phyloP scores from a whole-genome alignment of 35 echinoderm and acorn worm genomes.

The Heliocidaris erythrogramma region DNA sequence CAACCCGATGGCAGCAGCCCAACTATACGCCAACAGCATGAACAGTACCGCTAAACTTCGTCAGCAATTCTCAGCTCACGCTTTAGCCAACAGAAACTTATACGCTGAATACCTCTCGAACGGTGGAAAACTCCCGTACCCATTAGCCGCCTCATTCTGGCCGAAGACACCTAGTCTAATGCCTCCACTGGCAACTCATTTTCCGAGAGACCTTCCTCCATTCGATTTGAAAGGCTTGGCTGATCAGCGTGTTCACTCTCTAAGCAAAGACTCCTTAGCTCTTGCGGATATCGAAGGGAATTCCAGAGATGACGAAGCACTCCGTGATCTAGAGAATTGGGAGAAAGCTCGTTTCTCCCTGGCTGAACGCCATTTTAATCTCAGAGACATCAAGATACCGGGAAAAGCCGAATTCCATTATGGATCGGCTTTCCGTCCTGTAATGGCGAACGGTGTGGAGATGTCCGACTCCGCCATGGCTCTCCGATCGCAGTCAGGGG shows the following conservation, averaged over 20 bases:
- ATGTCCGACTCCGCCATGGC: neutral
- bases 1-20: conserved; percentile 6
- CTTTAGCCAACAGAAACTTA: conserved; percentile 12
- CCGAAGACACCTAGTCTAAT: conserved; percentile 20
- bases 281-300: conserved; percentile 8
- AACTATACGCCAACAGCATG: conserved; percentile 16
- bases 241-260: conserved; percentile 9
- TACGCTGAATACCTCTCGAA: conserved; percentile 26
- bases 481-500: neutral
- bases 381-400: conserved; percentile 28
- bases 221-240: conserved; percentile 27
- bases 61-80: conserved; percentile 26
- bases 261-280: neutral
- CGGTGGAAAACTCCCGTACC: conserved; percentile 34
- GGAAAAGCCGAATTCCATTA: conserved; percentile 22
- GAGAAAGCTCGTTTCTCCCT: conserved; percentile 33
- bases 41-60: conserved; percentile 25
- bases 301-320: conserved; percentile 10
- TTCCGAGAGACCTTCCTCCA: neutral
- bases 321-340: conserved; percentile 29
- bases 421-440: conserved; percentile 43
- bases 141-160: conserved; percentile 7
- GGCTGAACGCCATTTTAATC: conserved; percentile 29
- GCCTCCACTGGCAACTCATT: neutral
- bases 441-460: conserved; percentile 25